A percentile compares a stretch with the other conserved stretches of the same genome.
Evolutionary conservation across 2,113 vertebrate genomes (phyloP).

Genomic region (Tragelaphus imberbis): DNA sequence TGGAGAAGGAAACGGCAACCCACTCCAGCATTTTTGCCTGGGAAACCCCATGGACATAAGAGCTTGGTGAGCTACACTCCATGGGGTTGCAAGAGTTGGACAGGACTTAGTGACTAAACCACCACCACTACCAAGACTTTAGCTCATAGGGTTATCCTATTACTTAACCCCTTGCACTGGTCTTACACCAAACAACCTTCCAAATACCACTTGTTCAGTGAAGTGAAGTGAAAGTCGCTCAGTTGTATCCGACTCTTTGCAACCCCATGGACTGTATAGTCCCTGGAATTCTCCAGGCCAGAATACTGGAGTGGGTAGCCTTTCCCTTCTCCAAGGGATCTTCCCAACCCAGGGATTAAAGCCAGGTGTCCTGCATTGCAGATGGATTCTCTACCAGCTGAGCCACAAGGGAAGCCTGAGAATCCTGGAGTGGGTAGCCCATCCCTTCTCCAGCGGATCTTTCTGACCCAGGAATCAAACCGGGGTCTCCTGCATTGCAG

Average conservation of each 20-base stretch:
- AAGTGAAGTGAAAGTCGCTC: not conserved
- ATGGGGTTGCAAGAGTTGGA: not conserved
- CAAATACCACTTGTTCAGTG: not conserved
- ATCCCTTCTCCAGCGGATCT: not conserved
- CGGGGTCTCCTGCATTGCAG: not conserved
- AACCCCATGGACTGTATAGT: not conserved
- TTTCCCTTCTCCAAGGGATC: not conserved
- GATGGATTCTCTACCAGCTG: not conserved
- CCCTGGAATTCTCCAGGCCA: not conserved
- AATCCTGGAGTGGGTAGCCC: not conserved
- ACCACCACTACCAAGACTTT: not conserved
- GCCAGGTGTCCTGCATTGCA: not conserved
- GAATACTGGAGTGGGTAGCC: not conserved
- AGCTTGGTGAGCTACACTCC: not conserved
- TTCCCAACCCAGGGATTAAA: not conserved
- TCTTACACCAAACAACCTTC: not conserved
- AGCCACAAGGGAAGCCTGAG: not conserved
- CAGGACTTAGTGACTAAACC: not conserved
- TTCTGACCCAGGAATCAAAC: not conserved
- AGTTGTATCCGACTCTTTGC: not conserved
- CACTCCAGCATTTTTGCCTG: not conserved
- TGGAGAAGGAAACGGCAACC: not conserved
- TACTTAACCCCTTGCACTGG: too few species aligned
- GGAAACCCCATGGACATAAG: not conserved
- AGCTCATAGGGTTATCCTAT: not conserved